Conservation (phyloP, 2,113 vertebrate species). For the Harpagus bidentatus region DNA sequence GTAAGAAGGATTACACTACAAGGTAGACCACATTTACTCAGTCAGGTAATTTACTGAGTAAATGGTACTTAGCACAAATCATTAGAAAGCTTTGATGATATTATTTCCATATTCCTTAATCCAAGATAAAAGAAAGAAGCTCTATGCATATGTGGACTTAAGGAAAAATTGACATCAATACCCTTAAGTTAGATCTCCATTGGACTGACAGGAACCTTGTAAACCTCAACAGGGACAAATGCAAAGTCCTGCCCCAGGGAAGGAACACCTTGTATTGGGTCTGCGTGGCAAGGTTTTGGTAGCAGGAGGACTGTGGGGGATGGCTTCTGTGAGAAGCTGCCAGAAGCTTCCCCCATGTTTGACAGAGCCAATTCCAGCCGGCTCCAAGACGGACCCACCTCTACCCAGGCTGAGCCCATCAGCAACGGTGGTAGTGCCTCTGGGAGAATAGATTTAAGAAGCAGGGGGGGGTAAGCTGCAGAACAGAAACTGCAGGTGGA, state of each 20-base stretch:
- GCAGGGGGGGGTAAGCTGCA: too few species aligned
- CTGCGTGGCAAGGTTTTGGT: too few species aligned
- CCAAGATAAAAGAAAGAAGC: neutral
- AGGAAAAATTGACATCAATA: neutral
- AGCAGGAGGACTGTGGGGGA: too few species aligned
- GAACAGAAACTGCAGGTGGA: too few species aligned
- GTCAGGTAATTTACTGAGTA: neutral
- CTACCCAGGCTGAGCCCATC: too few species aligned
- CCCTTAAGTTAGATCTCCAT: neutral
- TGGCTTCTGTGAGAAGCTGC: too few species aligned
- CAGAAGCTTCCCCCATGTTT: too few species aligned
- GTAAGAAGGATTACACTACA: neutral
- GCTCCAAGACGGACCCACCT: too few species aligned
- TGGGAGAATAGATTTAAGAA: too few species aligned
- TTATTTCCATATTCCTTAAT: neutral
- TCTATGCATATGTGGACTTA: neutral
- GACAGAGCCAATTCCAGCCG: too few species aligned
- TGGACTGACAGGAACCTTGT: neutral
- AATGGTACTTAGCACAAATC: neutral
- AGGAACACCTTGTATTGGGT: neutral
- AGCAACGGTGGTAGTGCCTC: fast-evolving
- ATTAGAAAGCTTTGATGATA: neutral
- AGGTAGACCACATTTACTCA: neutral
- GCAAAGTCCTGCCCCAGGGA: neutral
- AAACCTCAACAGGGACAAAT: neutral